Evolutionary conservation across 2,113 vertebrate genomes (phyloP).

Genomic region (Poecilia latipinna): DNA sequence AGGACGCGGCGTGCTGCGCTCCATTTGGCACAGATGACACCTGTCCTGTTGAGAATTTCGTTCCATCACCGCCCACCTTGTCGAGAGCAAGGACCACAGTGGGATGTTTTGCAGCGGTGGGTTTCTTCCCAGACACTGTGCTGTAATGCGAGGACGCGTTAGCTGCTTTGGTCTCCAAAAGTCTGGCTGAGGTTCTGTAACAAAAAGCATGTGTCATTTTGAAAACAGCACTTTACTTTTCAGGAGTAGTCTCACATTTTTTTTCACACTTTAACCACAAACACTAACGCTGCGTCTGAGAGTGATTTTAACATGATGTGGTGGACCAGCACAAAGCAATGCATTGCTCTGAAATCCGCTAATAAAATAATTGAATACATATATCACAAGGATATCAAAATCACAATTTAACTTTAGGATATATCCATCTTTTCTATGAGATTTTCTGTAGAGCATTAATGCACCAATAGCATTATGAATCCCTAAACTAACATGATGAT

Average conservation of each 20-base stretch:
- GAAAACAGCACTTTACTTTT: background rate
- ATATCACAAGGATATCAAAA: too few species aligned
- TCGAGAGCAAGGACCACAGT: slow-evolving; percentile 74
- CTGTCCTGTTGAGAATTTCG: slow-evolving; percentile 61
- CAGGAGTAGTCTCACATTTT: too few species aligned
- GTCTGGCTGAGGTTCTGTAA: slow-evolving; percentile 80
- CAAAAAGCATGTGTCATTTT: slow-evolving; percentile 10
- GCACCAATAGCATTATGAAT: background rate
- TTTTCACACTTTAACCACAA: too few species aligned
- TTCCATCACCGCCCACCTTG: slow-evolving; percentile 71
- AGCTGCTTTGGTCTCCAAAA: slow-evolving; percentile 77
- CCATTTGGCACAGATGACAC: slow-evolving; percentile 63
- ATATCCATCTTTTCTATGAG: background rate
- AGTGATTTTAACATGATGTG: too few species aligned
- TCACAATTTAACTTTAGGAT: background rate
- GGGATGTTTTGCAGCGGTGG: slow-evolving; percentile 69
- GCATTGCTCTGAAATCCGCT: too few species aligned
- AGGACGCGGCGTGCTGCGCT: slow-evolving; percentile 68
- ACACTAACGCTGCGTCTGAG: too few species aligned
- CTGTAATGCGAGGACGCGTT: slow-evolving; percentile 51
- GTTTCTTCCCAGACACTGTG: slow-evolving; percentile 65
- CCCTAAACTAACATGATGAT: background rate
- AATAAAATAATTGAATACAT: too few species aligned
- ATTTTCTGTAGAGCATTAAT: background rate
- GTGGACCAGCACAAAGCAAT: too few species aligned